These are phyloP conservation scores for Anabacerthia variegaticeps DNA, from an alignment of 2,797 vertebrate species.

Conservation along the genomic window DNA sequence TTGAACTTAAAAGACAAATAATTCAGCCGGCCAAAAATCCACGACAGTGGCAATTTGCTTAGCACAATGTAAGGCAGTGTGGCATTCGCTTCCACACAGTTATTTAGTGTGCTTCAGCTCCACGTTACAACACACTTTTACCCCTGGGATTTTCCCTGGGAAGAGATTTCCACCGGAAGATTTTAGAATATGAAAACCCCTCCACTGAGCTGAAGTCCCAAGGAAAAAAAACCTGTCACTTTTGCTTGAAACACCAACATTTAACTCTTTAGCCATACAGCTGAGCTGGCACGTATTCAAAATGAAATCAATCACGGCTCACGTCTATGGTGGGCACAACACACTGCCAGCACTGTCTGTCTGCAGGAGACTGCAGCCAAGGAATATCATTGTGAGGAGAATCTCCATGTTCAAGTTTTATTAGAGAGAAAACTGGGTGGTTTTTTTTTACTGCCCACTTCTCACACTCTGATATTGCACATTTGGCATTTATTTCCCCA, in stretches of 20 bases:
- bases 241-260: background rate
- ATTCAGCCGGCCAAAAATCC: background rate
- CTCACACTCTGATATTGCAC: background rate
- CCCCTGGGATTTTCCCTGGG: background rate
- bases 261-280: background rate
- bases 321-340: background rate
- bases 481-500: background rate
- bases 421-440: background rate
- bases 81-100: background rate
- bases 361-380: background rate
- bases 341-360: background rate
- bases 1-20: slow-evolving; percentile 9
- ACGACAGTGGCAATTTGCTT: background rate
- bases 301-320: background rate
- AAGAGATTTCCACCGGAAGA: background rate
- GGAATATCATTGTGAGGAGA: background rate
- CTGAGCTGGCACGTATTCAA: background rate
- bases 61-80: background rate
- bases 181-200: background rate
- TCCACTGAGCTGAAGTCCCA: background rate
- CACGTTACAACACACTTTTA: background rate
- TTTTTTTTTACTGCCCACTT: background rate
- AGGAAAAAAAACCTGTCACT: background rate
- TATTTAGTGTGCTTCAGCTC: background rate
- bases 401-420: background rate